Conservation (phyloP, 2,113 vertebrate genomes). For the Pseudopodoces humilis region DNA sequence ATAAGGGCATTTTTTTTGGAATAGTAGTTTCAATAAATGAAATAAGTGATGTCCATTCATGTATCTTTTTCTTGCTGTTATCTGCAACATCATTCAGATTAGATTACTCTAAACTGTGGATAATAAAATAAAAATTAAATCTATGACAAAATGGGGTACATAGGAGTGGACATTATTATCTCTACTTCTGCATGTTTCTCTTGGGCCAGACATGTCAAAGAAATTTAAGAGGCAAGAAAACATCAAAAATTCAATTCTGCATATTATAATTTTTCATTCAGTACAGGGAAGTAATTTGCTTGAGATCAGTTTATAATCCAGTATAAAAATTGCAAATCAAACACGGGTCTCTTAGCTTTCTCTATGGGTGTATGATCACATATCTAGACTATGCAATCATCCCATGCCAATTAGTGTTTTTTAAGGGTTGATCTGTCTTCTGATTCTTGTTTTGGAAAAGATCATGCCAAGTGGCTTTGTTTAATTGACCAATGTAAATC, state of each 20-base stretch:
- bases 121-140: background rate
- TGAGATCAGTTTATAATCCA: background rate
- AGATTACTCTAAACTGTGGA: background rate
- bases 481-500: background rate
- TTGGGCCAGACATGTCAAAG: background rate
- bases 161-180: background rate
- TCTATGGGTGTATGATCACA: background rate
- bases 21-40: background rate
- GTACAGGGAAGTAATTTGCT: background rate
- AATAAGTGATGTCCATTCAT: background rate
- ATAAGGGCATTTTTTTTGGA: accelerated
- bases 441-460: background rate
- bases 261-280: background rate
- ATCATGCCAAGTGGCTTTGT: background rate
- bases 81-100: background rate
- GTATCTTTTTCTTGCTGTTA: background rate
- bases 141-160: background rate
- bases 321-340: background rate
- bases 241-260: background rate
- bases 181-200: background rate
- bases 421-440: background rate
- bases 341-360: background rate
- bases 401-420: background rate
- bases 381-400: background rate
- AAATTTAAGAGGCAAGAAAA: background rate